Percentiles rank a stretch among this genome's conserved stretches.
Evolutionary conservation across 1,140 invertebrate species (phyloP).

Genomic region (Oreohelix idahoensis): DNA sequence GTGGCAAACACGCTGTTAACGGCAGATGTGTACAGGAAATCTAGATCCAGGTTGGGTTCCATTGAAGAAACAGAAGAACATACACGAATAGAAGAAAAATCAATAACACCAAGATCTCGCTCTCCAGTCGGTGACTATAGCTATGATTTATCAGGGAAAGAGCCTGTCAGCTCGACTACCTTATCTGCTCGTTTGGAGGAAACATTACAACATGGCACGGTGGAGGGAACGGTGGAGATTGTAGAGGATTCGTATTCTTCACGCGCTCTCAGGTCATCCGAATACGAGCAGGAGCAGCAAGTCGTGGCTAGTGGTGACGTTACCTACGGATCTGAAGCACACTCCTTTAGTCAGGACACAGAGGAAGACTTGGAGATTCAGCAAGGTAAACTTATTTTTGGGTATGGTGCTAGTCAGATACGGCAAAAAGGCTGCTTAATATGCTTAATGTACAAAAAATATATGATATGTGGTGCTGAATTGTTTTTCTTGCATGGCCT

Average conservation of each 20-base stretch:
- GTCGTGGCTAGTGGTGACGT: not conserved
- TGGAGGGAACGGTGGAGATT: conserved; percentile 44
- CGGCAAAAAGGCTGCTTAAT: too few species aligned
- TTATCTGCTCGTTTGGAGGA: conserved; percentile 45
- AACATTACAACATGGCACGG: conserved; percentile 3
- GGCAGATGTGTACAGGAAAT: conserved; percentile 45
- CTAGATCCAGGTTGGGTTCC: conserved; percentile 51
- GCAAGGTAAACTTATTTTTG: not conserved
- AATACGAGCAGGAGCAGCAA: not conserved
- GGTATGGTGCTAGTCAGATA: too few species aligned
- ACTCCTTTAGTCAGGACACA: not conserved
- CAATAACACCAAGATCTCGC: conserved; percentile 40
- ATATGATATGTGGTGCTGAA: too few species aligned
- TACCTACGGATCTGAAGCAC: not conserved
- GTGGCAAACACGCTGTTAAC: conserved; percentile 56
- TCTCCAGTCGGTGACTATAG: conserved; percentile 19
- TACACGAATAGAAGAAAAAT: not conserved
- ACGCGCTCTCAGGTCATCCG: conserved; percentile 18
- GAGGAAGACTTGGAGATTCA: not conserved
- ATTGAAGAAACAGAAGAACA: conserved; percentile 45
- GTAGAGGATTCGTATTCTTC: conserved; percentile 42
- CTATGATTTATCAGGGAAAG: conserved; percentile 37
- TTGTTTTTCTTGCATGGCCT: too few species aligned
- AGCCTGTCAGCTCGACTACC: conserved; percentile 44
- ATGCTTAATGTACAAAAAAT: too few species aligned